Percentiles rank a stretch among this genome's conserved stretches.
Conservation (phyloP, 2,113 vertebrate species). For the Chloropsis cyanopogon region DNA sequence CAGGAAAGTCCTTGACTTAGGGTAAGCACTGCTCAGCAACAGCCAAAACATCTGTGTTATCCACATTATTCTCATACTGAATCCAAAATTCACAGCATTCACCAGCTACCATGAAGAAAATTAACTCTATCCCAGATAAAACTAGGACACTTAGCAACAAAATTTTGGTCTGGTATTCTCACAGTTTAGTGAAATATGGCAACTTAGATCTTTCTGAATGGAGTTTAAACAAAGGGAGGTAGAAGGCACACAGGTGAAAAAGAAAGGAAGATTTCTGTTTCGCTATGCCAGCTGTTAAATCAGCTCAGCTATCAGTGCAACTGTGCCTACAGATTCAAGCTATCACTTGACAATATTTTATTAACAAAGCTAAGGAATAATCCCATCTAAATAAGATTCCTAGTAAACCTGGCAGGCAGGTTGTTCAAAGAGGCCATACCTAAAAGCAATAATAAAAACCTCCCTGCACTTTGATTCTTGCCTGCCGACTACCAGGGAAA, state of each 20-base stretch:
- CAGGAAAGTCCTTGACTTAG: neutral
- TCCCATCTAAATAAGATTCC: neutral
- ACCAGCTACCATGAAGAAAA: neutral
- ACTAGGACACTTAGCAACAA: neutral
- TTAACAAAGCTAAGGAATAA: neutral
- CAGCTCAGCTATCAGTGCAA: neutral
- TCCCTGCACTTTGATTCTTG: neutral
- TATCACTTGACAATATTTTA: neutral
- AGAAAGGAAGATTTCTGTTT: neutral
- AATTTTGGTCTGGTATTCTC: neutral
- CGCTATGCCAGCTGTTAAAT: neutral
- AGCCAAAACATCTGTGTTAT: neutral
- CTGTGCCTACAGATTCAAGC: neutral
- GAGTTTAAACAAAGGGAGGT: neutral
- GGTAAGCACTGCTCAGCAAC: neutral
- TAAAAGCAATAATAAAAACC: neutral
- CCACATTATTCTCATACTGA: neutral
- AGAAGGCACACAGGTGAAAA: neutral
- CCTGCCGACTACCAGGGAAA: neutral
- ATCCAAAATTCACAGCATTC: neutral
- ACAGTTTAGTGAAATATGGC: neutral
- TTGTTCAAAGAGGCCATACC: neutral
- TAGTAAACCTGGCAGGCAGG: neutral
- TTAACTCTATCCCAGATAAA: neutral
- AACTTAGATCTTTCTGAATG: neutral